Evolutionary conservation across 2,888 invertebrate species (phyloP).

Genomic region (Blastobasis adustella): DNA sequence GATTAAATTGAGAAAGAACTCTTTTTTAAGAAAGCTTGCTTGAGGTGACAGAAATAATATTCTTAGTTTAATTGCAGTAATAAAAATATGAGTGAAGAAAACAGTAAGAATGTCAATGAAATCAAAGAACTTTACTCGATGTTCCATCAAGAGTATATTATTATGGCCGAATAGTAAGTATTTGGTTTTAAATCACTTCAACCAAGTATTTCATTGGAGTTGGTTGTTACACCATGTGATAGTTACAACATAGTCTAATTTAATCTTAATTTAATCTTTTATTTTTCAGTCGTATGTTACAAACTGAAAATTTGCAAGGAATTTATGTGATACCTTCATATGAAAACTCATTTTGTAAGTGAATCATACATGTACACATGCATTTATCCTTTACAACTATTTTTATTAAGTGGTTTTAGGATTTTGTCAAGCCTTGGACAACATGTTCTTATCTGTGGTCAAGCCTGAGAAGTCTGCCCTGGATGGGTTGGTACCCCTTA

Average conservation of each 20-base stretch:
- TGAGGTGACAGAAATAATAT: no score
- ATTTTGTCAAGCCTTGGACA: no score
- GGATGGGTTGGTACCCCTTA: no score
- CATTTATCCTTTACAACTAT: neutral
- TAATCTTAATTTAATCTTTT: neutral
- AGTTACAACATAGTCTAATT: neutral
- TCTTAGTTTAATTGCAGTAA: no score
- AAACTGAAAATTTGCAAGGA: conserved; percentile 89
- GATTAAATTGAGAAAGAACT: no score
- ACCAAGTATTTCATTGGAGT: no score
- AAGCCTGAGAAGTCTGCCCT: no score
- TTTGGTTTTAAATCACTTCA: neutral
- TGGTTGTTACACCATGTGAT: neutral
- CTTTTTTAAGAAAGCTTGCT: no score
- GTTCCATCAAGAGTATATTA: conserved; percentile 91
- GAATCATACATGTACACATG: neutral
- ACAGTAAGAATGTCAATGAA: conserved; percentile 59
- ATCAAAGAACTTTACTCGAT: conserved; percentile 81
- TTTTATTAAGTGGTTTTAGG: no score
- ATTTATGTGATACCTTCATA: conserved; percentile 95
- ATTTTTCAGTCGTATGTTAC: conserved; percentile 84
- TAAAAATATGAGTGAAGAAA: conserved; percentile 42
- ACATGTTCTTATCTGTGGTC: no score
- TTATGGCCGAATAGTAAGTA: conserved; percentile 94
- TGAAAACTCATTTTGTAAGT: conserved; percentile 86